Conservation (phyloP, 2,888 invertebrate species). For the Tetragnatha montana region DNA sequence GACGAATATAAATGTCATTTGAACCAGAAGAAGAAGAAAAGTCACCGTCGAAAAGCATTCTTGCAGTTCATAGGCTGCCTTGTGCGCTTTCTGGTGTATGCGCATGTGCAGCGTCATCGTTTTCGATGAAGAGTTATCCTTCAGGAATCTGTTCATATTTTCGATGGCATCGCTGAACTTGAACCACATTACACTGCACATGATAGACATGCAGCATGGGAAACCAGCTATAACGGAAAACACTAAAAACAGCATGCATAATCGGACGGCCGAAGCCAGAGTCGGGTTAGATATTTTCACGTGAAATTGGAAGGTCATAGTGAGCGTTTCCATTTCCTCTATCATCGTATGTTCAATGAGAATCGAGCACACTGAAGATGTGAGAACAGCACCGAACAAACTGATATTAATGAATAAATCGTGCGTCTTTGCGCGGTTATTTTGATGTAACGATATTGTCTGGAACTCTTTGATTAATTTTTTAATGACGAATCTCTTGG, state of each 20-base stretch:
- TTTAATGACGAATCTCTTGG: not conserved
- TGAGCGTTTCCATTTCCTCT: too few relatives aligned
- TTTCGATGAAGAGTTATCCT: not conserved
- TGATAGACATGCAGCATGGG: not conserved
- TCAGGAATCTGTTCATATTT: not conserved
- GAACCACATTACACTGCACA: not conserved
- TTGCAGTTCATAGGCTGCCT: not conserved
- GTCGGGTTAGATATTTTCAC: not conserved
- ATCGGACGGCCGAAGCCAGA: not conserved
- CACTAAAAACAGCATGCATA: not conserved
- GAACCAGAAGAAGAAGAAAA: not conserved
- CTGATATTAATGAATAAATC: not conserved
- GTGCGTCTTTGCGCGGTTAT: not conserved
- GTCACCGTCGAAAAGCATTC: not conserved
- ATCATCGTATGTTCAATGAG: too few relatives aligned
- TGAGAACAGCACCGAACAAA: not conserved
- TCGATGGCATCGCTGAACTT: not conserved
- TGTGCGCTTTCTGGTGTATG: not conserved
- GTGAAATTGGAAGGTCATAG: not conserved
- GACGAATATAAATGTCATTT: not conserved
- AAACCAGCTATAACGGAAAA: not conserved
- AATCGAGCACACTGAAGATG: too few relatives aligned
- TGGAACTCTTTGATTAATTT: not conserved
- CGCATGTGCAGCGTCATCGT: too few relatives aligned
- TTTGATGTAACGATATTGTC: not conserved